Evolutionary conservation across 2,888 invertebrate species (phyloP).

Genomic region (Cryptocephalus primarius): DNA sequence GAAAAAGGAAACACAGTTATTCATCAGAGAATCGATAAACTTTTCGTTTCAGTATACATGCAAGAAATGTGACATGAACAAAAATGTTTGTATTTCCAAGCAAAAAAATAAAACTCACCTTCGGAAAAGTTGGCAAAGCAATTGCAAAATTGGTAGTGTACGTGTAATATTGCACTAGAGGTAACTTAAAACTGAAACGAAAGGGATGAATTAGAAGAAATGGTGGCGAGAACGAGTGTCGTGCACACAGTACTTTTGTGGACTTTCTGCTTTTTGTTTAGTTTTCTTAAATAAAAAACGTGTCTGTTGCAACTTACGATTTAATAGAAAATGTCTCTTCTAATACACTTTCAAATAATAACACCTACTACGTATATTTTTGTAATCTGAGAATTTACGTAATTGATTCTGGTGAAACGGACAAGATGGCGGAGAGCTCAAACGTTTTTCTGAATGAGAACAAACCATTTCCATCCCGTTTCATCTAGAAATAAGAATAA

Average conservation of each 20-base stretch:
- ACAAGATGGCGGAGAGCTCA: constrained; percentile 9
- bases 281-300: constrained; percentile 1
- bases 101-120: constrained; percentile 17
- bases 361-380: background rate
- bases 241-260: too few relatives aligned
- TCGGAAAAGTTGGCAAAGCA: constrained; percentile 15
- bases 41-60: constrained; percentile 3
- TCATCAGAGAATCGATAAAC: background rate
- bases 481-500: constrained; percentile 17
- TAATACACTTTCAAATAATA: background rate
- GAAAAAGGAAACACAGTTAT: background rate
- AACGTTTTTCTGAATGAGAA: constrained; percentile 18
- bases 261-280: too few relatives aligned
- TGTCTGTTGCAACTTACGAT: background rate
- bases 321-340: background rate
- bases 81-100: background rate
- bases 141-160: constrained; percentile 16
- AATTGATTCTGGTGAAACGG: constrained; percentile 1
- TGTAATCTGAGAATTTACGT: background rate
- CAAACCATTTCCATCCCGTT: constrained; percentile 17
- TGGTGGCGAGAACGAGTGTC: constrained; percentile 10
- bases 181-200: constrained; percentile 41
- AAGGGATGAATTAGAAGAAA: constrained; percentile 34
- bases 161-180: constrained; percentile 32
- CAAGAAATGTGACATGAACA: background rate